Conservation (phyloP, 1,140 invertebrate genomes). For the Papilio aristodemus region DNA sequence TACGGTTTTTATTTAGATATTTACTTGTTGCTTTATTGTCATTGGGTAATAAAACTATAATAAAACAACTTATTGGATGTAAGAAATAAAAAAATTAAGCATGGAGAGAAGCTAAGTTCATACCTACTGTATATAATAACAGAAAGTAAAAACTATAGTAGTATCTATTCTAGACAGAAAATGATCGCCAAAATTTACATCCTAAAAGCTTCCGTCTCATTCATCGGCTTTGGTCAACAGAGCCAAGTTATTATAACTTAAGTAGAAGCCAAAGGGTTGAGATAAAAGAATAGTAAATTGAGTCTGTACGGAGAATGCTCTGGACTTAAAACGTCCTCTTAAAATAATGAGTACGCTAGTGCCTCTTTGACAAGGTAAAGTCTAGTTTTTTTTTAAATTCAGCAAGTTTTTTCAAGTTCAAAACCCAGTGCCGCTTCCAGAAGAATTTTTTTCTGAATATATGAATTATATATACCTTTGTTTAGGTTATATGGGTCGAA, state of each 20-base stretch:
- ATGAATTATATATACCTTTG: background rate
- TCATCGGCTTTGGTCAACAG: background rate
- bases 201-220: background rate
- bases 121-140: too few species aligned
- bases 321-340: background rate
- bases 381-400: constrained; percentile 2
- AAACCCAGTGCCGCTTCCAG: background rate
- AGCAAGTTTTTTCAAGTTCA: constrained; percentile 9
- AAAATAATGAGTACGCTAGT: constrained; percentile 1
- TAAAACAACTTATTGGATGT: too few species aligned
- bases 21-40: too few species aligned
- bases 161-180: background rate
- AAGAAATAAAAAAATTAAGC: too few species aligned
- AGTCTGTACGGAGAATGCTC: background rate
- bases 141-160: background rate
- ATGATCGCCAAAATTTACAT: background rate
- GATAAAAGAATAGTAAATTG: constrained; percentile 13
- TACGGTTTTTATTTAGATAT: too few species aligned
- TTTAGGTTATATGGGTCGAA: background rate
- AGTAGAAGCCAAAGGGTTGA: constrained; percentile 1
- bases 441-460: background rate
- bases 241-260: constrained; percentile 9
- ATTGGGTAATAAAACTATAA: too few species aligned
- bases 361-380: background rate
- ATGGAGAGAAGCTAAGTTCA: too few species aligned